A percentile compares a stretch with the other conserved stretches of the same genome.
Evolutionary conservation across 2,113 vertebrate species (phyloP).

Genomic region (Varanus salvator): DNA sequence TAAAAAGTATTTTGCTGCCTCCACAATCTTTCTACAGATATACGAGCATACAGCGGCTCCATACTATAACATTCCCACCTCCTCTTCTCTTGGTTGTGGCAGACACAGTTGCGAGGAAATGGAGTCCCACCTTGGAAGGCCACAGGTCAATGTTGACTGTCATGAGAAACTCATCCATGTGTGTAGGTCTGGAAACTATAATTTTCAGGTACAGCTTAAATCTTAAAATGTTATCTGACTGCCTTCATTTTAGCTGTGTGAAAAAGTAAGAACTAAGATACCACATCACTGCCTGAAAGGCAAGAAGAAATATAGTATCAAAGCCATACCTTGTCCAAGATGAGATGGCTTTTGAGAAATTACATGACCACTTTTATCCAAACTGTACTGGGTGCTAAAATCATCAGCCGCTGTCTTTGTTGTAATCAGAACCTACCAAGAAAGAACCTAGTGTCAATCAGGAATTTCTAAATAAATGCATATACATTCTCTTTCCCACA

Average conservation of each 20-base stretch:
- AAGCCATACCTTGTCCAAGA: conserved; percentile 86
- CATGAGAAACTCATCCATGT: neutral
- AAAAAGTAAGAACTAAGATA: neutral
- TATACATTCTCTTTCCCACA: neutral
- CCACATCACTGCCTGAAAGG: neutral
- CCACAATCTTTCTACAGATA: too few relatives aligned
- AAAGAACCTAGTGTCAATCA: conserved; percentile 17
- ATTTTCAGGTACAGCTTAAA: neutral
- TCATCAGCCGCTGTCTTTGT: conserved; percentile 89
- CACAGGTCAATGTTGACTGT: neutral
- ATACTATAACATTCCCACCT: neutral
- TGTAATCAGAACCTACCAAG: conserved; percentile 86
- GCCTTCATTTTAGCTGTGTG: neutral
- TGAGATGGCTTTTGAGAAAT: conserved; percentile 91
- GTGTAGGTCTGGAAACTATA: neutral
- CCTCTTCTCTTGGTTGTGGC: neutral
- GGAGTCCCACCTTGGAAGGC: too few relatives aligned
- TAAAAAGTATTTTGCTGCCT: too few relatives aligned
- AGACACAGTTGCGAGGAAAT: neutral
- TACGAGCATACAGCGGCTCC: too few relatives aligned
- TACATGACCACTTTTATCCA: conserved; percentile 85
- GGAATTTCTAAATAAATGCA: conserved; percentile 13
- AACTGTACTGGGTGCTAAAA: conserved; percentile 84
- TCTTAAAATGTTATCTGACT: neutral
- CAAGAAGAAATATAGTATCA: neutral